Evolutionary conservation across 2,888 invertebrate genomes (phyloP).

Genomic region (Acanthosoma haemorrhoidale): DNA sequence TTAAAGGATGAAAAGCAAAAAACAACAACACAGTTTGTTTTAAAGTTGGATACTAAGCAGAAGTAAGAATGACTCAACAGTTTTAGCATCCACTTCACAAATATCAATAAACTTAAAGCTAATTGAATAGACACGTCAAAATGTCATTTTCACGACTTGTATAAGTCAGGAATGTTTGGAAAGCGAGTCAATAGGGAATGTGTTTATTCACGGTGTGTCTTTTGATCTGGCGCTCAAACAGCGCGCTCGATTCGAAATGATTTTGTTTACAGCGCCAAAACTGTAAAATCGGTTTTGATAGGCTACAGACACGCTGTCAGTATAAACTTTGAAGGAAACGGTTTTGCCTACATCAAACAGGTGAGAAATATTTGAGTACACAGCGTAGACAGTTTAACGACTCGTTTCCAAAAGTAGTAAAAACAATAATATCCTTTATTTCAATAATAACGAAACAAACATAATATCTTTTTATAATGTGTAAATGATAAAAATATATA

Average conservation of each 20-base stretch:
- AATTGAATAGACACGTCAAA: neutral
- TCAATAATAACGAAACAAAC: too few relatives aligned
- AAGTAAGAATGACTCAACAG: neutral
- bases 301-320: too few relatives aligned
- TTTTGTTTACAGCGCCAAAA: neutral
- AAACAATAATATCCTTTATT: too few relatives aligned
- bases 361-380: too few relatives aligned
- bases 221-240: neutral
- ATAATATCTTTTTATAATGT: too few relatives aligned
- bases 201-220: neutral
- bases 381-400: too few relatives aligned
- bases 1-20: too few relatives aligned
- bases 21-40: too few relatives aligned
- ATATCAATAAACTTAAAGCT: neutral
- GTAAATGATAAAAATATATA: too few relatives aligned
- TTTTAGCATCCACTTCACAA: neutral
- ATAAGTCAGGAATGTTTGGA: neutral
- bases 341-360: too few relatives aligned
- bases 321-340: too few relatives aligned
- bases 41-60: neutral
- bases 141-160: constrained; percentile 6
- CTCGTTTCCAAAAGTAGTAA: too few relatives aligned
- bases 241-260: neutral
- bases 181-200: neutral
- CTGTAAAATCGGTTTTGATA: neutral